Evolutionary conservation across 2,797 vertebrate species (phyloP), one percentile per base, ranked within the genome.

Genomic region (Sebastes wilsoni): DNA sequence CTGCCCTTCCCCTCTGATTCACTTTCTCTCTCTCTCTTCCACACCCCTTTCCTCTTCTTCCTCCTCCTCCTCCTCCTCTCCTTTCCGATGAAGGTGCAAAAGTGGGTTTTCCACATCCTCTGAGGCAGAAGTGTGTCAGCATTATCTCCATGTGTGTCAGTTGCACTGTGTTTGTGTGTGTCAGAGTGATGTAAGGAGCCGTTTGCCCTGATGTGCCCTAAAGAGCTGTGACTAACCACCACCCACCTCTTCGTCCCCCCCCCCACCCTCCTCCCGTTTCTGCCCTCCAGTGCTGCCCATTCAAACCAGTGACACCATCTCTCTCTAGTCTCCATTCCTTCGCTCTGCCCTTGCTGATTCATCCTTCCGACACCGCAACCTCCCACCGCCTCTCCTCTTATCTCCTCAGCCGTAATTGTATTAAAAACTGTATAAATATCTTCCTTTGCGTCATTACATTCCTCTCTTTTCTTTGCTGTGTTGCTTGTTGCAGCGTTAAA

Each of bases 91-190:
- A 80, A 70, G 71, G 77, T 74, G 72, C 28, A 86, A 85, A 85
- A 87, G 82, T 85, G 84, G 86, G 74, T 85, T 90, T 87, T 92
- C 89, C 87, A 87, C 80, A 90, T 92, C 86, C 88, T 91, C 83
- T 84, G 82, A 92, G 88, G 88, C 83, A 92, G 77, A 91, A 90
- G 87, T 92, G 83, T 93, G 92, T 93, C 92, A 93, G 85, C 84
- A 79, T 18, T 60, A 86, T 89, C 80, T 87, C 70, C 58, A 72
- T 89, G 87, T 89, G 82, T 81, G 85, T 81, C 80, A 49, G 67
- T 85, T 79, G 81, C 66, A 83, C 61, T 71, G 72, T 71, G 72
- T 87, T 75, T 88, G 77, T 82, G 82, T 82, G 80, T 88, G 89
- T 90, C 84, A 77, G 68, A 79, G 77, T 92, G 89, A 90, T 89